Evolutionary conservation across 1,140 invertebrate genomes (phyloP).

Genomic region (Centruroides vittatus): DNA sequence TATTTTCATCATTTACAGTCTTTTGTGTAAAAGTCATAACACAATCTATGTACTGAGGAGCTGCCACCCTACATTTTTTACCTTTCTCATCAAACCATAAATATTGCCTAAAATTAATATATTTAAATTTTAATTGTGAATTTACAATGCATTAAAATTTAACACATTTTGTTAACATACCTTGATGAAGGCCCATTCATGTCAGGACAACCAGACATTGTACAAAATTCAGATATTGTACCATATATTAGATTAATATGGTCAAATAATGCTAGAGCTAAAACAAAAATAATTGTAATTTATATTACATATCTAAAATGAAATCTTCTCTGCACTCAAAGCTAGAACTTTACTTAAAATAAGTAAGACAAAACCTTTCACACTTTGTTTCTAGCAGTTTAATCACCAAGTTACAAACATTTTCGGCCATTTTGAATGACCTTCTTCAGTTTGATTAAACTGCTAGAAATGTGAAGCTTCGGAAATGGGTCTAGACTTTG

Average conservation of each 20-base stretch:
- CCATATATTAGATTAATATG: conserved; percentile 96
- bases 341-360: too few relatives aligned
- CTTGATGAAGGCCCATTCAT: conserved; percentile 88
- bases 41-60: conserved; percentile 96
- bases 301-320: too few relatives aligned
- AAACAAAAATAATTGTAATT: background rate
- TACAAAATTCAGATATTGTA: conserved; percentile 95
- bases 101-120: conserved; percentile 55
- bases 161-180: conserved; percentile 35
- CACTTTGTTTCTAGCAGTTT: too few relatives aligned
- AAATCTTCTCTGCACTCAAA: too few relatives aligned
- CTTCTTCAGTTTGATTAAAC: too few relatives aligned
- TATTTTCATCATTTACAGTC: conserved; percentile 87
- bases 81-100: conserved; percentile 98
- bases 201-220: conserved; percentile 76
- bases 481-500: too few relatives aligned
- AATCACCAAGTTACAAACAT: too few relatives aligned
- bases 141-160: background rate
- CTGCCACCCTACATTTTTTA: conserved; percentile 90
- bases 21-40: conserved; percentile 97
- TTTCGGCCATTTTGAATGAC: too few relatives aligned
- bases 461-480: too few relatives aligned
- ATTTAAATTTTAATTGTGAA: conserved; percentile 18
- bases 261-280: conserved; percentile 93
- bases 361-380: too few relatives aligned